Evolutionary conservation across 2,888 invertebrate species (phyloP).

Genomic region (Omphaloscelis lunosa): DNA sequence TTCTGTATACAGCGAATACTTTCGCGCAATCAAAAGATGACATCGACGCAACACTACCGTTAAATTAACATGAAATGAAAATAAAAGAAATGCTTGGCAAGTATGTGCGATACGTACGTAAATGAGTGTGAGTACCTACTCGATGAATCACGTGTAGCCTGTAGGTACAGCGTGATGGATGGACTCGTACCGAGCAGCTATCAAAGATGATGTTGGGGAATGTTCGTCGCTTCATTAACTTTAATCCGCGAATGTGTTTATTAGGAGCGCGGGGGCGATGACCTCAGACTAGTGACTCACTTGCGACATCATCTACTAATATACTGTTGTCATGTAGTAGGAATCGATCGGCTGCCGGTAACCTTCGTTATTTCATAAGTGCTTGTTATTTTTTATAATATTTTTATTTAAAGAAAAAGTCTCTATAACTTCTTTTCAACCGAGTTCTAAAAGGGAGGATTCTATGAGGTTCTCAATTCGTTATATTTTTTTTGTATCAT

Average conservation of each 20-base stretch:
- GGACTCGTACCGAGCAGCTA: neutral
- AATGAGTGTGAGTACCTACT: neutral
- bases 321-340: no score
- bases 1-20: neutral
- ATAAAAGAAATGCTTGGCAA: slow-evolving; percentile 37
- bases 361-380: neutral
- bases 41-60: slow-evolving; percentile 3
- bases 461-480: no score
- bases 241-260: slow-evolving; percentile 20
- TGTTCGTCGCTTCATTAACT: slow-evolving; percentile 13
- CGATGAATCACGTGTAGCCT: no score
- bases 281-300: slow-evolving; percentile 21
- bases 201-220: neutral
- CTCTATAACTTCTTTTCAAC: neutral
- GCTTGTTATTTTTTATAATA: no score
- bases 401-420: no score
- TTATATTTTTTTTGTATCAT: no score
- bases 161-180: neutral
- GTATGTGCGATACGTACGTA: neutral
- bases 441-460: no score
- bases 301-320: slow-evolving; percentile 9
- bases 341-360: neutral
- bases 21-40: neutral
- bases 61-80: slow-evolving; percentile 29
- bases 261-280: slow-evolving; percentile 6